Base-by-base conservation (phyloP, 2,888 invertebrate genomes). In the Homarus gammarus region DNA sequence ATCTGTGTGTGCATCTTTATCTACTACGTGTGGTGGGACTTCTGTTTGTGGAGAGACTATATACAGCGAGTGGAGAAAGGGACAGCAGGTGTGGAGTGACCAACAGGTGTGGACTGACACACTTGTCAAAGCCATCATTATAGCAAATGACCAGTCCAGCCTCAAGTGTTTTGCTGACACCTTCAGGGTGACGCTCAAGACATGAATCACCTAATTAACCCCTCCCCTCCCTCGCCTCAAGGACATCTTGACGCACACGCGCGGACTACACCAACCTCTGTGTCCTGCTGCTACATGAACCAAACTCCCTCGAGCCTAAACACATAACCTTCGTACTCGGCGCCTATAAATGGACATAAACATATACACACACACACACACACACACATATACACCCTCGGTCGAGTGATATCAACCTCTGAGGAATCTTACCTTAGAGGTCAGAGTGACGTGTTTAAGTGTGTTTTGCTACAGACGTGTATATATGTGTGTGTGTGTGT, bases 161-260 rank as follows among this genome's bases (percentile, higher is more conserved):
- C 40, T 75, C 75, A 75, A 75, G 75, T 75, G 75, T 75, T 75
- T 49, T 6, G 1, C 8, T 2, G 22, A 18, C 22, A 27, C 27
- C 75, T 38, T 2, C 44, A 27, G 1, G 3, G 3, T 33, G 44
- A 8, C 18, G 27, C 40, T 75, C 36, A 75, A 75, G 75, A 75
- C 40, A 75, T 44, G 44, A 75, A 40, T 40, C 75, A 75, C 44
- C 40, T 27, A 75, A 75, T 75, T 75, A 75, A 44, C 12, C 27
- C 77, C 56, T 1, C 2, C 56, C 22, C 1, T 22, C 56, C 12
- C 10, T 22, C 12, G 56, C 56, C 8, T 27, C 64, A 64, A 64
- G 64, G 64, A 64, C 64, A 27, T 3, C n/a, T 64, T 44, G 44
- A 12, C 44, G 27, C 27, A 56, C 56, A 22, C 56, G 12, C 5